These are phyloP conservation scores for Carlito syrichta DNA, from an alignment of 2,113 vertebrate genomes.

Conservation along the genomic window DNA sequence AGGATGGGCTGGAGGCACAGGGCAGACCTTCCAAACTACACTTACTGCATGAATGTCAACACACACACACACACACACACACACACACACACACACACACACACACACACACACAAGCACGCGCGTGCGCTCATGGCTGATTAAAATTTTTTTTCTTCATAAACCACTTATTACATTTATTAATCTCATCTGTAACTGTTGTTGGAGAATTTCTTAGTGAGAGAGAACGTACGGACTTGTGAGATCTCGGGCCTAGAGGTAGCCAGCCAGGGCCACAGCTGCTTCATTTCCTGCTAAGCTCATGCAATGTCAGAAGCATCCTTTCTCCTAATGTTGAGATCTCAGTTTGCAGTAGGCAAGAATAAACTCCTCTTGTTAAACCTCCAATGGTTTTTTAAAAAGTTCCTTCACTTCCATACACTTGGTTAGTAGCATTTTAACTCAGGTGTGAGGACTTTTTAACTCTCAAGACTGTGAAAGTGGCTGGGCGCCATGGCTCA, in stretches of 20 bases:
- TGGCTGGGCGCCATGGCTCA: no score
- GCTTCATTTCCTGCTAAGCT: background rate
- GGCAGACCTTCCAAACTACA: background rate
- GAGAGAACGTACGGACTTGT: fast-evolving
- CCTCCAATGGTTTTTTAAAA: background rate
- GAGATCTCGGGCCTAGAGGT: background rate
- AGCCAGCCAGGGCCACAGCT: background rate
- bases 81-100: background rate
- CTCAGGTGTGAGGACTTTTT: background rate
- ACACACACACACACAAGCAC: background rate
- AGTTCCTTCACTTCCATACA: background rate
- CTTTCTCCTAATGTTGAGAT: background rate
- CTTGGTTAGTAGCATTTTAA: background rate
- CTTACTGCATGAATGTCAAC: background rate
- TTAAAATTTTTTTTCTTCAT: background rate
- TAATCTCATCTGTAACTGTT: background rate
- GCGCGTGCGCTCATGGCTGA: background rate
- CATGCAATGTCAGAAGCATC: fast-evolving
- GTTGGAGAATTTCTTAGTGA: background rate
- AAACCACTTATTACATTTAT: background rate
- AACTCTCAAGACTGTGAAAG: background rate
- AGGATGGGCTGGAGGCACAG: background rate
- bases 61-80: background rate
- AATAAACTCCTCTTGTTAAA: background rate
- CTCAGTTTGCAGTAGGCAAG: background rate